phyloP scores from a whole-genome alignment of 1,140 invertebrate genomes.

The Aethina tumida region DNA sequence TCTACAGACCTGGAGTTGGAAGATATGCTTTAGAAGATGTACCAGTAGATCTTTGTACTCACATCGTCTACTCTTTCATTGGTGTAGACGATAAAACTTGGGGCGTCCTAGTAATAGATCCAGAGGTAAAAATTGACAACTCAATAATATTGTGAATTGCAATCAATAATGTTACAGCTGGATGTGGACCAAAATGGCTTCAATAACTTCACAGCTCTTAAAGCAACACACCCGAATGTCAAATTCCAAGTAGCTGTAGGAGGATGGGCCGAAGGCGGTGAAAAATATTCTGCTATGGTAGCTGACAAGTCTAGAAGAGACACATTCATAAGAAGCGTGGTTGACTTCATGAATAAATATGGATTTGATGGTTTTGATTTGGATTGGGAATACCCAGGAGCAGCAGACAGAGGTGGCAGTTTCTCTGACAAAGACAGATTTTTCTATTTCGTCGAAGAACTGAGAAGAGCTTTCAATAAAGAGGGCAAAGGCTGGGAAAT shows the following conservation, averaged over 20 bases:
- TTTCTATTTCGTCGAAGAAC: constrained; percentile 73
- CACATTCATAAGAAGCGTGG: constrained; percentile 64
- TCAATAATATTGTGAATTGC: constrained; percentile 1
- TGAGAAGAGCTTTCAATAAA: constrained; percentile 65
- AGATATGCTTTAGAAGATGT: constrained; percentile 75
- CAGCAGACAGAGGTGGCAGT: constrained; percentile 71
- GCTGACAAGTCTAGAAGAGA: constrained; percentile 53
- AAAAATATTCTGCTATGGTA: constrained; percentile 75
- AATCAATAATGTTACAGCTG: constrained; percentile 38
- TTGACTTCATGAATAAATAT: constrained; percentile 67
- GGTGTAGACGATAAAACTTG: constrained; percentile 70
- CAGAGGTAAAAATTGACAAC: constrained; percentile 44
- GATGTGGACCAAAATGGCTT: constrained; percentile 70
- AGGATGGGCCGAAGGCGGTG: constrained; percentile 79
- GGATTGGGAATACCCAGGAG: constrained; percentile 82
- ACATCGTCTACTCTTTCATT: constrained; percentile 84
- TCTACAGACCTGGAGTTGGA: constrained; percentile 73
- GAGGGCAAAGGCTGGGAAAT: constrained; percentile 71
- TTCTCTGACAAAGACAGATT: constrained; percentile 76
- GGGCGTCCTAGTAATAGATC: constrained; percentile 69
- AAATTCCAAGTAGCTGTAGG: constrained; percentile 75
- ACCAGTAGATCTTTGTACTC: constrained; percentile 73
- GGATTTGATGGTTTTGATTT: constrained; percentile 74
- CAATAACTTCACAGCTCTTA: constrained; percentile 69
- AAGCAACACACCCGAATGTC: constrained; percentile 57